phyloP scores from a whole-genome alignment of 1,140 invertebrate species.

The Aphaenogaster rudis region DNA sequence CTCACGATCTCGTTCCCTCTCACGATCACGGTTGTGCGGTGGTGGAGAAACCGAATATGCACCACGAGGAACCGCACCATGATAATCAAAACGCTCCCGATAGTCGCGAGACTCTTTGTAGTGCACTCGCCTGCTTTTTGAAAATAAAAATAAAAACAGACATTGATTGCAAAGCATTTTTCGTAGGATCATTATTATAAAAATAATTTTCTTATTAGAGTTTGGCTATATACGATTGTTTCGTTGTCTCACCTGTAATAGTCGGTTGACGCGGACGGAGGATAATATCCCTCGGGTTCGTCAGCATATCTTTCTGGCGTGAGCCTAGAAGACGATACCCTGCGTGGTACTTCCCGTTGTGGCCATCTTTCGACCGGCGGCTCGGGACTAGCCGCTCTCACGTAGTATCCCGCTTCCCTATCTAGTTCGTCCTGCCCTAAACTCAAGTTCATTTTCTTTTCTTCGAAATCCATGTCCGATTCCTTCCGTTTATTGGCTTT shows the following conservation, averaged over 20 bases:
- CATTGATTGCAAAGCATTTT: neutral
- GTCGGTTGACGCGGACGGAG: constrained; percentile 79
- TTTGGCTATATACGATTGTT: neutral
- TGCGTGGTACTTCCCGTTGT: constrained; percentile 75
- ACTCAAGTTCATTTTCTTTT: constrained; percentile 97
- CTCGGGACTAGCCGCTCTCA: constrained; percentile 88
- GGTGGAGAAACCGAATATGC: constrained; percentile 83
- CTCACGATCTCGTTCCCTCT: constrained; percentile 83
- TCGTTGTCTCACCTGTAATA: constrained; percentile 81
- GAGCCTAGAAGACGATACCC: constrained; percentile 81
- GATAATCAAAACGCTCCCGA: constrained; percentile 84
- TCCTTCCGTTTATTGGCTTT: constrained; percentile 97
- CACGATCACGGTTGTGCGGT: constrained; percentile 81
- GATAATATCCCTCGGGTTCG: constrained; percentile 84
- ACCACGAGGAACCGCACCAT: constrained; percentile 77
- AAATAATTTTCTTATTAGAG: neutral
- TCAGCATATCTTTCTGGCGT: constrained; percentile 84
- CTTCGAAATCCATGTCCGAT: constrained; percentile 98
- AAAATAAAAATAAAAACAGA: constrained; percentile 1
- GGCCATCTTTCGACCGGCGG: constrained; percentile 84
- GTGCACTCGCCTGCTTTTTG: constrained; percentile 80
- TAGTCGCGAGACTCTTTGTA: constrained; percentile 83
- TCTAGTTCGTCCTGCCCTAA: constrained; percentile 95
- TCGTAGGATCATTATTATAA: neutral
- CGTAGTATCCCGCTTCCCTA: constrained; percentile 95